phyloP scores from a whole-genome alignment of 2,113 vertebrate genomes.

The Hypocryptadius cinnamomeus region DNA sequence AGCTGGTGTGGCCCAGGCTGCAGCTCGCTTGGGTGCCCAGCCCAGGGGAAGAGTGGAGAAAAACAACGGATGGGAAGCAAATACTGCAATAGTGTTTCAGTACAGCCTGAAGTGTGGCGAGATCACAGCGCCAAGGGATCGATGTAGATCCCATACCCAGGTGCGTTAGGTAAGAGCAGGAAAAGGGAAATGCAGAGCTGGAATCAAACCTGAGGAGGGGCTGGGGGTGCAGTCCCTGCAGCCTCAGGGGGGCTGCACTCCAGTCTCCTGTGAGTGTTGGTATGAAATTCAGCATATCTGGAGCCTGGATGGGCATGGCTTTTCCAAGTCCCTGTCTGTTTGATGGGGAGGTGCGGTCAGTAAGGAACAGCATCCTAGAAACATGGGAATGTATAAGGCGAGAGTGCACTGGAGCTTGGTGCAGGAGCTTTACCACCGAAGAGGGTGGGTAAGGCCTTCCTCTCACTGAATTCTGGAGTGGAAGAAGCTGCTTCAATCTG shows the following conservation, averaged over 20 bases:
- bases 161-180: background rate
- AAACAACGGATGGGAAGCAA: background rate
- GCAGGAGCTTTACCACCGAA: fast-evolving
- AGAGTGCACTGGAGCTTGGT: background rate
- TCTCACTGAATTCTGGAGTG: background rate
- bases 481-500: background rate
- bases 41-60: background rate
- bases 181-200: background rate
- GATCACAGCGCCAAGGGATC: background rate
- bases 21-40: fast-evolving
- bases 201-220: background rate
- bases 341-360: background rate
- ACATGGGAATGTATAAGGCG: fast-evolving
- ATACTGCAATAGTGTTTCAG: background rate
- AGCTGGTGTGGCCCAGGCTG: background rate
- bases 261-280: background rate
- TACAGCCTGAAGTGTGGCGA: background rate
- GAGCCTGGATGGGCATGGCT: background rate
- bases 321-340: background rate
- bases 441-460: background rate
- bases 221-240: background rate
- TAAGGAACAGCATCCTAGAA: background rate
- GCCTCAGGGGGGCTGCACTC: background rate
- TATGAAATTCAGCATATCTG: fast-evolving
- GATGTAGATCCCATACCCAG: background rate